These are phyloP conservation scores for Liposcelis brunnea DNA, from an alignment of 2,888 invertebrate genomes.

Conservation along the genomic window DNA sequence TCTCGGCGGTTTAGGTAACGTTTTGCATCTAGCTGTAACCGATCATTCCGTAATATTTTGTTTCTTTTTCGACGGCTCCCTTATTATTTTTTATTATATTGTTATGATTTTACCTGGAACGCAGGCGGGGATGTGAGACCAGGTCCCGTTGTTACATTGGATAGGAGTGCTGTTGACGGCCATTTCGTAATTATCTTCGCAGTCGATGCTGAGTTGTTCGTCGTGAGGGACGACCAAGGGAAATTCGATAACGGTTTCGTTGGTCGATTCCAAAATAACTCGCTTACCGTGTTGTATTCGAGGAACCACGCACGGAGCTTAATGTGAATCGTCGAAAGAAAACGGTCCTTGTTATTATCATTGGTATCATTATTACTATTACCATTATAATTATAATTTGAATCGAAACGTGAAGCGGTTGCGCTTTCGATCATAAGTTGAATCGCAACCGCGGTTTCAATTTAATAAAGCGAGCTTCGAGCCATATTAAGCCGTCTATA, in stretches of 20 bases:
- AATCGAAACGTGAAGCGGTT: not conserved
- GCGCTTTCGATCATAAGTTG: too few relatives aligned
- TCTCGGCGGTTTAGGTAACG: constrained; percentile 66
- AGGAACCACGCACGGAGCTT: constrained; percentile 88
- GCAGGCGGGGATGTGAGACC: constrained; percentile 76
- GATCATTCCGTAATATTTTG: too few relatives aligned
- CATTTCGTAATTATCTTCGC: constrained; percentile 66
- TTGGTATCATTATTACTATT: too few relatives aligned
- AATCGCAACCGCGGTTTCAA: too few relatives aligned
- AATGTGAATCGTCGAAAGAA: too few relatives aligned
- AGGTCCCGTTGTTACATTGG: constrained; percentile 86
- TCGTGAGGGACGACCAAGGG: constrained; percentile 51
- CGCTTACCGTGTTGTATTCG: constrained; percentile 64
- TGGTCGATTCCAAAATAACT: constrained; percentile 37
- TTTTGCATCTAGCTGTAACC: constrained; percentile 48
- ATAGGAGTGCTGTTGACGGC: constrained; percentile 55
- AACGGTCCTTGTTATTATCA: too few relatives aligned
- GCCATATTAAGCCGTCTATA: too few relatives aligned
- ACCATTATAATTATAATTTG: constrained; percentile 8
- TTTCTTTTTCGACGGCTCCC: too few relatives aligned
- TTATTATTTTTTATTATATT: too few relatives aligned
- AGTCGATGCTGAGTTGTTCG: constrained; percentile 54
- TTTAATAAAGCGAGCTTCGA: too few relatives aligned
- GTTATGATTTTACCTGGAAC: constrained; percentile 65
- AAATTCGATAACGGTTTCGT: constrained; percentile 32